phyloP scores from a whole-genome alignment of 2,888 invertebrate genomes.

The Agriopis marginaria region DNA sequence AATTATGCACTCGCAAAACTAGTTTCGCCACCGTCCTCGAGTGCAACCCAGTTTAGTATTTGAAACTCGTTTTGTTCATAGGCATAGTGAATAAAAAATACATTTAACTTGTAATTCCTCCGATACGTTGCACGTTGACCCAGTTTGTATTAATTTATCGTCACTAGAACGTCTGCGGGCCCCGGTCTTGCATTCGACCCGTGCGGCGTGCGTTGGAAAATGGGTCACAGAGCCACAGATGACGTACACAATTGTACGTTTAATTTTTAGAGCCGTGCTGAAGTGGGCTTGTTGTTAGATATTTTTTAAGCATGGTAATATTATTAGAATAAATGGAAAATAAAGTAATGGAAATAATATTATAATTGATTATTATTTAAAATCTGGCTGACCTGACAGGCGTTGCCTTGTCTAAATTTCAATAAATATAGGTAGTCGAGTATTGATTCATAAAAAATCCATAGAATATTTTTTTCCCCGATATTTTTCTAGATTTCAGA shows the following conservation, averaged over 20 bases:
- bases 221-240: slow-evolving; percentile 28
- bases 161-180: slow-evolving; percentile 36
- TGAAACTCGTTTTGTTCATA: slow-evolving; percentile 29
- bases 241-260: slow-evolving; percentile 19
- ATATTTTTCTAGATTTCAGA: too few relatives aligned
- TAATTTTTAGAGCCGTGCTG: slow-evolving; percentile 4
- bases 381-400: too few relatives aligned
- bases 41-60: slow-evolving; percentile 29
- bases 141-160: slow-evolving; percentile 41
- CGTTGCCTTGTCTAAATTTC: too few relatives aligned
- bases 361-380: too few relatives aligned
- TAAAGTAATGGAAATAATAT: too few relatives aligned
- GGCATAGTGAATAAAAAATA: slow-evolving; percentile 33
- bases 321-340: too few relatives aligned
- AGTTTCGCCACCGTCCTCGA: slow-evolving; percentile 24
- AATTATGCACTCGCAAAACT: slow-evolving; percentile 29
- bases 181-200: slow-evolving; percentile 43
- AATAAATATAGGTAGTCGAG: too few relatives aligned
- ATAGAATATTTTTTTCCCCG: too few relatives aligned
- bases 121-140: slow-evolving; percentile 45
- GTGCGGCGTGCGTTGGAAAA: slow-evolving; percentile 12
- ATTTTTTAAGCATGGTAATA: background rate
- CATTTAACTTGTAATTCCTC: slow-evolving; percentile 33
- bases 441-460: too few relatives aligned
- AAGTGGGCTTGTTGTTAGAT: background rate